Conservation (phyloP, 2,888 invertebrate species). For the Protodeltote pygarga region DNA sequence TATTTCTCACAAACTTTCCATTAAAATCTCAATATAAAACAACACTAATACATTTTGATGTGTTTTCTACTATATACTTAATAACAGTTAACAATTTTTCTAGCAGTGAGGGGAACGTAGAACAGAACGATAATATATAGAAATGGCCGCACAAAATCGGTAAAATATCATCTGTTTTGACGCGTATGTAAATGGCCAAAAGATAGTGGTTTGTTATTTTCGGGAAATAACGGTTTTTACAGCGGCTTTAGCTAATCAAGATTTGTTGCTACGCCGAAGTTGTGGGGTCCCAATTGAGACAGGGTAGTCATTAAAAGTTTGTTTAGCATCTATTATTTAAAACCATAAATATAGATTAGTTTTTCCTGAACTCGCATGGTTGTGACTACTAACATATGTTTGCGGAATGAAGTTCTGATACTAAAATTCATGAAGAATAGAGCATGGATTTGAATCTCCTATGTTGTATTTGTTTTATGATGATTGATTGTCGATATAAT, state of each 20-base stretch:
- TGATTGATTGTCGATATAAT: constrained; percentile 34
- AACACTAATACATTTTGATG: constrained; percentile 57
- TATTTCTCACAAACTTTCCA: constrained; percentile 43
- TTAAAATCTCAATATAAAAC: constrained; percentile 45
- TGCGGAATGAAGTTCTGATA: constrained; percentile 49
- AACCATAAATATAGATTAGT: constrained; percentile 36
- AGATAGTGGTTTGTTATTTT: constrained; percentile 58
- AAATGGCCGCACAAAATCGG: constrained; percentile 75
- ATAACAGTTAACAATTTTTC: constrained; percentile 81
- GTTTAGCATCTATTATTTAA: constrained; percentile 46
- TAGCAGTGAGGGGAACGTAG: constrained; percentile 86
- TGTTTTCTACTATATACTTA: constrained; percentile 58
- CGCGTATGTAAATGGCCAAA: constrained; percentile 69
- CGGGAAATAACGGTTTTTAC: constrained; percentile 65
- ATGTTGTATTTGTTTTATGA: constrained; percentile 27
- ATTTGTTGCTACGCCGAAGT: constrained; percentile 58
- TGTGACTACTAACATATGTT: constrained; percentile 71
- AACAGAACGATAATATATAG: constrained; percentile 74
- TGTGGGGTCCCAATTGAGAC: constrained; percentile 66
- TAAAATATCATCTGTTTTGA: constrained; percentile 71
- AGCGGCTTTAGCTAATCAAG: constrained; percentile 75
- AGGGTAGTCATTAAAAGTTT: constrained; percentile 69
- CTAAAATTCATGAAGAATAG: constrained; percentile 37
- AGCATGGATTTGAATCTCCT: constrained; percentile 46
- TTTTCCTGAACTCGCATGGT: constrained; percentile 67